Evolutionary conservation across 2,888 invertebrate species (phyloP).

Genomic region (Gandaritis pyraliata): DNA sequence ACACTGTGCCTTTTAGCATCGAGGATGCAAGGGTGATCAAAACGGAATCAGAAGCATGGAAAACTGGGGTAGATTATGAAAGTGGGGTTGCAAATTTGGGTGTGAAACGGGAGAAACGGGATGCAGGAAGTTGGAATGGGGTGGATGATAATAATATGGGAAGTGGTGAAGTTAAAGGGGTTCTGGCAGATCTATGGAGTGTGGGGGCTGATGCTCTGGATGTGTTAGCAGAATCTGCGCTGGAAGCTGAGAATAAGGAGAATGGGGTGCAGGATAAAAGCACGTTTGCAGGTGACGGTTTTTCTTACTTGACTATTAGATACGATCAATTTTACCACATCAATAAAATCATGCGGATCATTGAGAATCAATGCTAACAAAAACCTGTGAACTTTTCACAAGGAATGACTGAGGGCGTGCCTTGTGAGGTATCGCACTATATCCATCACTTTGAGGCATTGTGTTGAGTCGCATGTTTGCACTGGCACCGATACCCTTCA

Average conservation of each 20-base stretch:
- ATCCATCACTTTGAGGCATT: too few species aligned
- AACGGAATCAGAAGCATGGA: constrained; percentile 4
- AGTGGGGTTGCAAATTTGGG: not conserved
- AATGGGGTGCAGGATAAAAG: constrained; percentile 70
- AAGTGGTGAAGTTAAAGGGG: constrained; percentile 50
- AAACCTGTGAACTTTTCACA: too few species aligned
- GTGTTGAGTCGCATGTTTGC: too few species aligned
- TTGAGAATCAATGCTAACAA: too few species aligned
- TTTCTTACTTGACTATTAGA: constrained; percentile 20
- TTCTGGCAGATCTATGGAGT: constrained; percentile 62
- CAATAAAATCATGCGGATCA: not conserved
- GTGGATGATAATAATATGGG: constrained; percentile 2
- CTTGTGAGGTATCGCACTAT: too few species aligned
- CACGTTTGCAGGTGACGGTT: constrained; percentile 69
- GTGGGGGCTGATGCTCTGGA: constrained; percentile 69
- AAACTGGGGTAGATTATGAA: not conserved
- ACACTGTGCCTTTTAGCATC: not conserved
- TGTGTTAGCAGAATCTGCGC: constrained; percentile 66
- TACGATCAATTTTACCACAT: not conserved
- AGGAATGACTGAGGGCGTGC: too few species aligned
- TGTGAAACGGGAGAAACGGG: not conserved
- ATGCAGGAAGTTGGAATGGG: not conserved
- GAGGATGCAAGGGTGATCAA: not conserved
- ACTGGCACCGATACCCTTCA: too few species aligned
- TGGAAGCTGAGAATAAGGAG: constrained; percentile 65